phyloP scores from a whole-genome alignment of 2,797 vertebrate genomes.

The Phalanger gymnotis region DNA sequence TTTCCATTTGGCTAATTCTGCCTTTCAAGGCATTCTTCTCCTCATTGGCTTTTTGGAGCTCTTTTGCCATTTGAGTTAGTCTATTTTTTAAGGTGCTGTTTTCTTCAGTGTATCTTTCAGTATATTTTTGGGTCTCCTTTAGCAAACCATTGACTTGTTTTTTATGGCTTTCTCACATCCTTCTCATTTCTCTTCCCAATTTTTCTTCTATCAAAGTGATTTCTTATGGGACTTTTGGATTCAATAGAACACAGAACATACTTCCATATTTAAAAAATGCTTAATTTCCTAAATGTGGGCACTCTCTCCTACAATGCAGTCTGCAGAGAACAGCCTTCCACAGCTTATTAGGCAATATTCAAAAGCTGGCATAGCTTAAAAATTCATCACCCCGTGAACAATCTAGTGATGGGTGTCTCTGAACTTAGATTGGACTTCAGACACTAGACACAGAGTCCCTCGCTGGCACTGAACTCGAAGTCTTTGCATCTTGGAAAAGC shows the following conservation, averaged over 20 bases:
- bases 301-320: background rate
- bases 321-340: background rate
- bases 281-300: background rate
- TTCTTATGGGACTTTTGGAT: background rate
- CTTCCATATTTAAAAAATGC: background rate
- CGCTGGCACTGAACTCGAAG: background rate
- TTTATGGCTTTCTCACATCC: no score
- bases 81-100: no score
- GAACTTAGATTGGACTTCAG: background rate
- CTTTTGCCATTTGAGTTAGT: no score
- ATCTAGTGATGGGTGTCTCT: background rate
- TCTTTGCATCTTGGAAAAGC: no score
- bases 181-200: no score
- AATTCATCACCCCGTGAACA: background rate
- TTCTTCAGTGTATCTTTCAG: no score
- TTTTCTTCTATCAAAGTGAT: background rate
- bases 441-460: background rate
- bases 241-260: background rate
- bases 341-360: background rate
- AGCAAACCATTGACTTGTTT: no score
- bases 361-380: background rate
- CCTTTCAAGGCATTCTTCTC: no score
- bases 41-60: no score
- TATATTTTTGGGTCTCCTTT: no score
- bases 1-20: no score